A percentile compares a stretch with the other conserved stretches of the same genome.
phyloP scores from a whole-genome alignment of 2,113 vertebrate species.

The Lutjanus erythropterus region DNA sequence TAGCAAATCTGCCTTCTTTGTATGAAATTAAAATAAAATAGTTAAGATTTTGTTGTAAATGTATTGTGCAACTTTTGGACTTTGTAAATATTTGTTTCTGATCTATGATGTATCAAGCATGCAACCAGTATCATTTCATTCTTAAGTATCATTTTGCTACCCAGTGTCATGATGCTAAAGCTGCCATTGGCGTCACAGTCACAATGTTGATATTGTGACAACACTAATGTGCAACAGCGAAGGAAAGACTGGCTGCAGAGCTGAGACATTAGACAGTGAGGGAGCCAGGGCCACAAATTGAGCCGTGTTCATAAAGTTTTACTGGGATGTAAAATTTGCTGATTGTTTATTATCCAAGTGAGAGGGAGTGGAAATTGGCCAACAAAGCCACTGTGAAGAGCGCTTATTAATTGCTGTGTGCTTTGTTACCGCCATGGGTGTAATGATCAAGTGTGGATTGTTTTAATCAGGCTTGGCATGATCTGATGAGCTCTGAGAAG shows the following conservation, averaged over 20 bases:
- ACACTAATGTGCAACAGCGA: no score
- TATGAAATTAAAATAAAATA: no score
- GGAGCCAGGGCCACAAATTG: constrained; percentile 20
- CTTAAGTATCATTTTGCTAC: no score
- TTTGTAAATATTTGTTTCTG: no score
- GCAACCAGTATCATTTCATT: no score
- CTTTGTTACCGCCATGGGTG: constrained; percentile 53
- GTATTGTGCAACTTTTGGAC: no score
- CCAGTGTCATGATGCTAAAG: no score
- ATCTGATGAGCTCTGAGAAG: constrained; percentile 57
- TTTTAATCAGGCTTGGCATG: constrained; percentile 66
- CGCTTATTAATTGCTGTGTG: constrained; percentile 65
- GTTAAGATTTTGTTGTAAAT: no score
- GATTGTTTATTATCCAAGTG: constrained; percentile 73
- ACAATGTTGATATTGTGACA: no score
- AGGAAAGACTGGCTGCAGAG: neutral
- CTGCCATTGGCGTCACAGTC: no score
- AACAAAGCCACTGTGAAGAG: constrained; percentile 56
- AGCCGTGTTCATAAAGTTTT: constrained; percentile 62
- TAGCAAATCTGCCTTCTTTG: no score
- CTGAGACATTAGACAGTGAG: constrained; percentile 43
- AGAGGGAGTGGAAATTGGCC: constrained; percentile 53
- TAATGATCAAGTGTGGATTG: constrained; percentile 65
- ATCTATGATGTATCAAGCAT: no score
- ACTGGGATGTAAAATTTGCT: constrained; percentile 65